Percentiles rank a stretch among this genome's conserved stretches.
Conservation (phyloP, 2,113 vertebrate species). For the Oryzias curvinotus region DNA sequence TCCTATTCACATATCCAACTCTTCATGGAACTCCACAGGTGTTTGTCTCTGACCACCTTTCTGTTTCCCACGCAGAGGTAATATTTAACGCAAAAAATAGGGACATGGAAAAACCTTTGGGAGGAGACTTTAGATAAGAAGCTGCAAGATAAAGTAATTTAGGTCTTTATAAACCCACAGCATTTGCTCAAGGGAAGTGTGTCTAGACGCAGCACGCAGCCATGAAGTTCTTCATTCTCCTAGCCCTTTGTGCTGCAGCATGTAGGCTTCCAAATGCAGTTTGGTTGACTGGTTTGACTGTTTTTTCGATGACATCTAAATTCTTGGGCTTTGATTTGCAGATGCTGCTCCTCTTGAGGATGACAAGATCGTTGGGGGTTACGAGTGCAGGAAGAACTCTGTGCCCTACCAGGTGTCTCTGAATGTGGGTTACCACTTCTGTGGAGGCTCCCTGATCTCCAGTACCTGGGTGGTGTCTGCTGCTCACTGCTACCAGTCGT, state of each 20-base stretch:
- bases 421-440: conserved; percentile 79
- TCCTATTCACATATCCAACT: background rate
- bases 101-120: conserved; percentile 36
- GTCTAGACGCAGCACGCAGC: conserved; percentile 10
- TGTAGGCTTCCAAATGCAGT: conserved; percentile 50
- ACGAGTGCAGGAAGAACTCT: conserved; percentile 73
- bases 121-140: conserved; percentile 29
- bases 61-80: conserved; percentile 60
- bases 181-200: background rate
- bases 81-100: conserved; percentile 34
- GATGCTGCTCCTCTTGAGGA: conserved; percentile 76
- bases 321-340: conserved; percentile 19
- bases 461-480: conserved; percentile 84
- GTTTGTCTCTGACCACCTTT: conserved; percentile 40
- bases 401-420: conserved; percentile 81
- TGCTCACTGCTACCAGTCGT: conserved; percentile 84
- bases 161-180: conserved; percentile 23
- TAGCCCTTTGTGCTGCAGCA: conserved; percentile 69
- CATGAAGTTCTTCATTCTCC: conserved; percentile 74
- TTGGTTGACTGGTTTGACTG: rapidly evolving
- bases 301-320: background rate
- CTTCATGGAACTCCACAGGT: background rate
- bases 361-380: conserved; percentile 85
- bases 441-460: conserved; percentile 78
- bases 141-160: background rate